Evolutionary conservation across 2,113 vertebrate genomes (phyloP).

Genomic region (Muntiacus reevesi): DNA sequence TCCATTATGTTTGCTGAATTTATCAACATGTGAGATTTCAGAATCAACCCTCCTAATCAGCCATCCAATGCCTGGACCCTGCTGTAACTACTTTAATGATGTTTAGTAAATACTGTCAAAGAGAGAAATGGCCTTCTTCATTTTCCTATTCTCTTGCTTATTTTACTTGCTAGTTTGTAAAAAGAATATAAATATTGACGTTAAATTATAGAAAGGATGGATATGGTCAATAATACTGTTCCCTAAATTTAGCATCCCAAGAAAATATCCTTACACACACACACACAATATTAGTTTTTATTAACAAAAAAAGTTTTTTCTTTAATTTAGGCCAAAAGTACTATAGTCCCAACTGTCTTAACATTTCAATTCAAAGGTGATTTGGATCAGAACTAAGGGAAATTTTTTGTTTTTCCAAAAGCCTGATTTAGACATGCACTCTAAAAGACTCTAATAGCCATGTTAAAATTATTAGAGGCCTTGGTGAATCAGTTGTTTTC

Average conservation of each 20-base stretch:
- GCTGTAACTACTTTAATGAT: not conserved
- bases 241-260: not conserved
- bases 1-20: not conserved
- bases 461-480: constrained; percentile 39
- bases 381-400: not conserved
- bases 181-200: not conserved
- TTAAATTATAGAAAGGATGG: not conserved
- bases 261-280: not conserved
- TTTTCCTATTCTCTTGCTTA: not conserved
- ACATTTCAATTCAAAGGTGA: not conserved
- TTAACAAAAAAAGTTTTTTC: not conserved
- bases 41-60: not conserved
- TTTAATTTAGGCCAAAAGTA: not conserved
- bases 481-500: not conserved
- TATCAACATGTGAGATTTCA: not conserved
- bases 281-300: not conserved
- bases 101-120: constrained; percentile 18
- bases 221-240: not conserved
- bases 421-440: not conserved
- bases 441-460: not conserved
- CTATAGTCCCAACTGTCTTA: not conserved
- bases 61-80: not conserved
- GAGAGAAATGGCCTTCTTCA: not conserved
- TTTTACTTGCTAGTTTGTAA: not conserved
- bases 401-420: not conserved